Evolutionary conservation across 2,113 vertebrate genomes (phyloP).

Genomic region (Spizaetus ornatus): DNA sequence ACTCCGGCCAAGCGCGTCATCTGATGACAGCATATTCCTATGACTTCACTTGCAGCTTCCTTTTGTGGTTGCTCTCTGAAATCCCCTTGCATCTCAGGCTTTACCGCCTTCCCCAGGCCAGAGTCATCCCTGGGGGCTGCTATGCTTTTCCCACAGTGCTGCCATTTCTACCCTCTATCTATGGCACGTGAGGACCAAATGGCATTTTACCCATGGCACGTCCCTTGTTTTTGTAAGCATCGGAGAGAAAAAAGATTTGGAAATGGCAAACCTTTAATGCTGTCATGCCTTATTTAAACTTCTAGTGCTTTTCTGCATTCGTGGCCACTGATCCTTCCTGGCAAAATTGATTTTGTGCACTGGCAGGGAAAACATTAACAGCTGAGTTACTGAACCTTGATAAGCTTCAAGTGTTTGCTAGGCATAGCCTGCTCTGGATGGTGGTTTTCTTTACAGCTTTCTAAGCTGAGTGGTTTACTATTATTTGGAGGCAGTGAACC

Average conservation of each 20-base stretch:
- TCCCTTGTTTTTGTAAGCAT: not conserved
- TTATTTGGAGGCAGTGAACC: not conserved
- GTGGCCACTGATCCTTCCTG: not conserved
- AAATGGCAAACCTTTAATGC: not conserved
- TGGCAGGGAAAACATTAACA: not conserved
- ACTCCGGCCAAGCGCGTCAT: fast-evolving
- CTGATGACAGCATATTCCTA: not conserved
- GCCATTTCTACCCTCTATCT: not conserved
- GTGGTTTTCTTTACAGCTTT: not conserved
- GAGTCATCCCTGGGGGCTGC: not conserved
- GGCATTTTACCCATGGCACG: not conserved
- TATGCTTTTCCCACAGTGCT: not conserved
- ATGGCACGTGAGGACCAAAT: fast-evolving
- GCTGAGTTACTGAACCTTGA: not conserved
- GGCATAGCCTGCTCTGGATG: not conserved
- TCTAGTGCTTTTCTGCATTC: not conserved
- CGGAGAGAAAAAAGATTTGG: not conserved
- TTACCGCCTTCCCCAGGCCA: not conserved
- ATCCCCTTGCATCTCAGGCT: not conserved
- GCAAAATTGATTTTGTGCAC: not conserved
- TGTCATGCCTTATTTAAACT: not conserved
- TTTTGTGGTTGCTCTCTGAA: not conserved
- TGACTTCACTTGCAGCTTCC: not conserved
- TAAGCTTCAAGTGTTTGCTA: not conserved
- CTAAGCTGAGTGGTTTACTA: not conserved